phyloP scores from a whole-genome alignment of 2,797 vertebrate species.

The Bufotes viridis region DNA sequence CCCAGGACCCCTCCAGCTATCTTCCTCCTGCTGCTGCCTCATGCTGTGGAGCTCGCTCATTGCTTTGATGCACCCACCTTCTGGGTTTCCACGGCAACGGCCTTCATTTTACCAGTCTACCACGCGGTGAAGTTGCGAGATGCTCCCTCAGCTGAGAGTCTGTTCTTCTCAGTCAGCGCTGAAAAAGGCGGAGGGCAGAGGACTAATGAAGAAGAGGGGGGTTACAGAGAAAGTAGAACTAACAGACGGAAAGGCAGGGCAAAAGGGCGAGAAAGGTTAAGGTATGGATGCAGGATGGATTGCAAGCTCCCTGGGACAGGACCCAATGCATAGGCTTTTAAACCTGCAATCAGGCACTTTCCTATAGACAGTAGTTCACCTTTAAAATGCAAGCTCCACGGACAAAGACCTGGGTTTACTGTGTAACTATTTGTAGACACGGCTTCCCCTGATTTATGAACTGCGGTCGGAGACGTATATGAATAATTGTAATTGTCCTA shows the following conservation, averaged over 20 bases:
- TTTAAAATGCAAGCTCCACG: not conserved
- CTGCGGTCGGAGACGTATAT: not conserved
- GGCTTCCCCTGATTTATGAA: not conserved
- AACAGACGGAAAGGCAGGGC: not conserved
- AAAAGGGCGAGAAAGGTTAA: not conserved
- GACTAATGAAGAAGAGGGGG: not conserved
- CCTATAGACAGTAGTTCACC: not conserved
- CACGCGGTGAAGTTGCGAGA: slow-evolving; percentile 58
- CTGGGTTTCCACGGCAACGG: slow-evolving; percentile 59
- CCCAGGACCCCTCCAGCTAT: slow-evolving; percentile 63
- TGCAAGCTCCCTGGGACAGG: not conserved
- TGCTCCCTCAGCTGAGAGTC: slow-evolving; percentile 59
- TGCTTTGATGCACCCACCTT: slow-evolving; percentile 62
- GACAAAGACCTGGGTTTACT: not conserved
- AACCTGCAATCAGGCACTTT: not conserved
- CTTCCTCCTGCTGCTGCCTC: slow-evolving; percentile 54
- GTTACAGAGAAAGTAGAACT: slow-evolving; percentile 26
- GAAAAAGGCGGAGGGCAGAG: slow-evolving; percentile 1
- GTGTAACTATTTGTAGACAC: not conserved
- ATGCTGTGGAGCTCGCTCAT: slow-evolving; percentile 50
- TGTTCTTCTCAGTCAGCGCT: slow-evolving; percentile 48
- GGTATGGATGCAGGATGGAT: not conserved
- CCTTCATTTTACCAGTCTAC: slow-evolving; percentile 60
- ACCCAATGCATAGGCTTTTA: not conserved
- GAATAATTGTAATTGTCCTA: not conserved